Percentiles rank a stretch among this genome's conserved stretches.
Conservation (phyloP, 2,113 vertebrate genomes). For the Trichomycterus rosablanca region DNA sequence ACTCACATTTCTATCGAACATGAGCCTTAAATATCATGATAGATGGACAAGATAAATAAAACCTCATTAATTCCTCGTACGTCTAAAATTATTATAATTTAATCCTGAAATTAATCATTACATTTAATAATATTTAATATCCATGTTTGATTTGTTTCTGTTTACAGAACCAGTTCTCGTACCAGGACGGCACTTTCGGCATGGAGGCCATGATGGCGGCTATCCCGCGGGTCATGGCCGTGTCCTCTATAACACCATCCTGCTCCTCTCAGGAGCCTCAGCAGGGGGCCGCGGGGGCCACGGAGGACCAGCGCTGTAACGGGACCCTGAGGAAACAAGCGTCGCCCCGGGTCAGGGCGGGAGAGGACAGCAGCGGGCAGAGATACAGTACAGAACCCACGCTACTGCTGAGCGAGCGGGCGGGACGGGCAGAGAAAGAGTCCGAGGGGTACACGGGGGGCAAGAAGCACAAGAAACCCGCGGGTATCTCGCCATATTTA, state of each 20-base stretch:
- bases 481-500: slow-evolving; percentile 69
- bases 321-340: slow-evolving; percentile 85
- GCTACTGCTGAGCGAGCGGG: slow-evolving; percentile 76
- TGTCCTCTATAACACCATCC: slow-evolving; percentile 59
- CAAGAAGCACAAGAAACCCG: slow-evolving; percentile 80
- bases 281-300: slow-evolving; percentile 60
- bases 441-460: slow-evolving; percentile 84
- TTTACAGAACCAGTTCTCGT: slow-evolving; percentile 89
- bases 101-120: too few species aligned
- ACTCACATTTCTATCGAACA: too few species aligned
- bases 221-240: slow-evolving; percentile 64
- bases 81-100: too few species aligned
- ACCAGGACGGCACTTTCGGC: slow-evolving; percentile 78
- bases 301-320: slow-evolving; percentile 83
- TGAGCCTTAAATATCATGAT: too few species aligned
- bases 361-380: slow-evolving; percentile 84
- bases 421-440: slow-evolving; percentile 74
- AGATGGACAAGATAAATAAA: too few species aligned
- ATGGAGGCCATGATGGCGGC: slow-evolving; percentile 74
- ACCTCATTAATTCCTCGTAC: too few species aligned
- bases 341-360: slow-evolving; percentile 63
- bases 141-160: too few species aligned
- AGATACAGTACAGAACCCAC: slow-evolving; percentile 96
- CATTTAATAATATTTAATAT: too few species aligned
- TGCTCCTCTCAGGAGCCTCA: slow-evolving; percentile 68